Conservation (phyloP, 2,888 invertebrate species). For the Elysia crispata region DNA sequence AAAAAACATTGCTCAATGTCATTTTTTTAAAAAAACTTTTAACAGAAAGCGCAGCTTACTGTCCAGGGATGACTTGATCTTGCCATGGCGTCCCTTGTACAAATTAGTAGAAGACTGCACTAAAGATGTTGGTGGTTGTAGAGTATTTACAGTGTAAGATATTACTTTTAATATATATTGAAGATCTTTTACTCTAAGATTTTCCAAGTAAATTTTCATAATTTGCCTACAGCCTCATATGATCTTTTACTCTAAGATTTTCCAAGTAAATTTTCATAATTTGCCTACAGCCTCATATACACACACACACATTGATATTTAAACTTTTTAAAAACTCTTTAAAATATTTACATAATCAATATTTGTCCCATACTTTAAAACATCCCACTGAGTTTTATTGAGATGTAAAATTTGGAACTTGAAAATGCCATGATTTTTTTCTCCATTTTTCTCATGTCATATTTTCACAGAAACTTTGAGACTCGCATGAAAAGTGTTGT, state of each 20-base stretch:
- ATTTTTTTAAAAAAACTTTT: not conserved
- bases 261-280: no score
- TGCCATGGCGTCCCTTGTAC: conserved; percentile 92
- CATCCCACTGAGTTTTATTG: no score
- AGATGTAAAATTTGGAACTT: no score
- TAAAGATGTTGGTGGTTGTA: conserved; percentile 53
- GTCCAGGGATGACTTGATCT: conserved; percentile 86
- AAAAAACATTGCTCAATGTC: no score
- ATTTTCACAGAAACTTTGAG: conserved; percentile 76
- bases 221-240: not conserved
- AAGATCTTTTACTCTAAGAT: not conserved
- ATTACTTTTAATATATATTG: no score
- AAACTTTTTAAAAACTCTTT: conserved; percentile 12
- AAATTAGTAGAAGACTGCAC: conserved; percentile 79
- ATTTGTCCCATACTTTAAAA: not conserved
- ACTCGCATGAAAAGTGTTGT: conserved; percentile 74
- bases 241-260: no score
- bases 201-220: not conserved
- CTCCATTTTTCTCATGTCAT: not conserved
- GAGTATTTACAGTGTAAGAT: conserved; percentile 42
- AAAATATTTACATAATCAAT: not conserved
- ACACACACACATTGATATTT: no score
- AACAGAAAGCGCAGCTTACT: conserved; percentile 87
- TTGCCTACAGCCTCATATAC: no score
- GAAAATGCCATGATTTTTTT: no score